Evolutionary conservation across 2,797 vertebrate species (phyloP).

Genomic region (Gambelia wislizenii): DNA sequence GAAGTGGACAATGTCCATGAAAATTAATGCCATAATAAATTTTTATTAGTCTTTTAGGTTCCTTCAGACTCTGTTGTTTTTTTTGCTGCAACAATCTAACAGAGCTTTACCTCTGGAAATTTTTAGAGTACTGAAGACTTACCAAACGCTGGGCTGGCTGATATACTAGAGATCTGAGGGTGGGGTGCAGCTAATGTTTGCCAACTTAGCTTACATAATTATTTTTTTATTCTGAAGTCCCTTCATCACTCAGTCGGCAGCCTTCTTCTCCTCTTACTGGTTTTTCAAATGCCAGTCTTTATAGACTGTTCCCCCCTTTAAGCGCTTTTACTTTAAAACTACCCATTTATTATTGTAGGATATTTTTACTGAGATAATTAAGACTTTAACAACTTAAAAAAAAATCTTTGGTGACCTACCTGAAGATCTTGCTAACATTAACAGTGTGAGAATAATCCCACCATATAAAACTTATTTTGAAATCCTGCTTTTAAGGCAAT

Average conservation of each 20-base stretch:
- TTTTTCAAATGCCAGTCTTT: conserved; percentile 16
- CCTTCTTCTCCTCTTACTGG: background rate
- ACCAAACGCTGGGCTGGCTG: too few relatives aligned
- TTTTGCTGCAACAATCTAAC: too few relatives aligned
- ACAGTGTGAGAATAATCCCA: conserved; percentile 16
- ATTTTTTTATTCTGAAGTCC: background rate
- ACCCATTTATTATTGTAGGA: background rate
- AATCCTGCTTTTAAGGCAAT: conserved; percentile 11
- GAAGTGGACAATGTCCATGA: background rate
- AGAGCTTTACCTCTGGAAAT: too few relatives aligned
- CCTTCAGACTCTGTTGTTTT: too few relatives aligned
- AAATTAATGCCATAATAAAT: background rate
- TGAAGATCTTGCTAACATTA: conserved; percentile 15
- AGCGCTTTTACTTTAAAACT: background rate
- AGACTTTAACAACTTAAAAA: too few relatives aligned
- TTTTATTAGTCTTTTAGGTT: background rate
- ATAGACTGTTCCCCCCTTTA: background rate
- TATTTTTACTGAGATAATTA: background rate
- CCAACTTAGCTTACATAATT: background rate
- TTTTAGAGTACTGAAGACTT: background rate
- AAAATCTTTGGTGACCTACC: background rate
- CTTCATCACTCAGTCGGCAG: background rate
- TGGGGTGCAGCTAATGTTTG: background rate
- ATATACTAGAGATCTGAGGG: background rate
- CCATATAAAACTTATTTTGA: conserved; percentile 9